Conservation (phyloP, 2,888 invertebrate species). For the Cheilosia pagana region DNA sequence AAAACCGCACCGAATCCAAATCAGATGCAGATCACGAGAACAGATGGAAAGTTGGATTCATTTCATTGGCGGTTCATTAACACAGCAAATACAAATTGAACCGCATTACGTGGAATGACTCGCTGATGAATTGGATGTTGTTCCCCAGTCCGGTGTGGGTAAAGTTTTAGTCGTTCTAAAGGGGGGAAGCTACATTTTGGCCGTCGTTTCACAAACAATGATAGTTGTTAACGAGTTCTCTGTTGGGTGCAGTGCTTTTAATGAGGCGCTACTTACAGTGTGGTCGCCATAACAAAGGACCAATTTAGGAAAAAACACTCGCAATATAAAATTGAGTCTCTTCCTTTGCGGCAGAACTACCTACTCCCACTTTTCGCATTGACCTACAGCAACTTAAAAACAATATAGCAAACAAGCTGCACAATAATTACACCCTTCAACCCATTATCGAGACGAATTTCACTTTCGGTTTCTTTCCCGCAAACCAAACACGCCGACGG, state of each 20-base stretch:
- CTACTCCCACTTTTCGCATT: no score
- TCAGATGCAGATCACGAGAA: constrained; percentile 57
- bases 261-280: not conserved
- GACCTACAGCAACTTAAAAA: no score
- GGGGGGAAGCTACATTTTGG: constrained; percentile 19
- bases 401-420: no score
- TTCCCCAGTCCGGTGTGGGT: not conserved
- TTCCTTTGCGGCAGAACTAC: no score
- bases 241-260: not conserved
- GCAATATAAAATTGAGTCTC: no score
- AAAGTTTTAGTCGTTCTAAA: not conserved
- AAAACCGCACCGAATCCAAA: constrained; percentile 1
- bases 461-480: constrained; percentile 43
- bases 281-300: no score
- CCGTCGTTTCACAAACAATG: not conserved
- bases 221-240: not conserved
- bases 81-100: constrained; percentile 29
- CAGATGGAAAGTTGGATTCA: constrained; percentile 48
- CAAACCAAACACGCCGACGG: constrained; percentile 32
- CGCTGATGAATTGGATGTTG: constrained; percentile 25
- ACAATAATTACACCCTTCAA: constrained; percentile 15
- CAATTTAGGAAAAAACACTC: no score
- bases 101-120: constrained; percentile 42
- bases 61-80: constrained; percentile 39
- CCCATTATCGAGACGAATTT: constrained; percentile 23